phyloP scores from a whole-genome alignment of 2,113 vertebrate species.

The Natator depressus region DNA sequence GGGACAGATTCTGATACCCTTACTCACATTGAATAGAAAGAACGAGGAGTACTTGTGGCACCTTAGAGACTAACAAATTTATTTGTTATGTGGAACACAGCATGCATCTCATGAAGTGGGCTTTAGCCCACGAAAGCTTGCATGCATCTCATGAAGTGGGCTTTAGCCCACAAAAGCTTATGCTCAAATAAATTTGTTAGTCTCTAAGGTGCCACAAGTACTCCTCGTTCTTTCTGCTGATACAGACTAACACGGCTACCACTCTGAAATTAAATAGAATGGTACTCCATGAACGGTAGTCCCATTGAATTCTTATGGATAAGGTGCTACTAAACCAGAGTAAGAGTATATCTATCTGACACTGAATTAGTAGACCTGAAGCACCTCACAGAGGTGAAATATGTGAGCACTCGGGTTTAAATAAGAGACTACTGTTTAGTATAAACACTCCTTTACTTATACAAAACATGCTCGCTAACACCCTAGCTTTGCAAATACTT shows the following conservation, averaged over 20 bases:
- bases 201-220: too few species aligned
- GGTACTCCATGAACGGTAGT: not conserved
- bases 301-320: not conserved
- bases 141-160: too few species aligned
- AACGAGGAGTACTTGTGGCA: too few species aligned
- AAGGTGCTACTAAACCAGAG: not conserved
- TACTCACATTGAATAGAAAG: not conserved
- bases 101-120: too few species aligned
- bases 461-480: not conserved
- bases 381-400: not conserved
- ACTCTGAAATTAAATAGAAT: not conserved
- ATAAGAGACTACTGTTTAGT: not conserved
- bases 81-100: too few species aligned
- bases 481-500: not conserved
- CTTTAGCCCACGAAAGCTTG: too few species aligned
- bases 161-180: too few species aligned
- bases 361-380: not conserved
- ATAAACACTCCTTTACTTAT: not conserved
- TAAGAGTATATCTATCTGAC: too few species aligned
- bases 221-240: too few species aligned
- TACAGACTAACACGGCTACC: too few species aligned
- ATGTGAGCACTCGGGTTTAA: not conserved
- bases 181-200: too few species aligned
- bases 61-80: too few species aligned
- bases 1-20: not conserved